Base-by-base conservation (phyloP, 2,797 vertebrate species). In the Pelochelys cantorii region DNA sequence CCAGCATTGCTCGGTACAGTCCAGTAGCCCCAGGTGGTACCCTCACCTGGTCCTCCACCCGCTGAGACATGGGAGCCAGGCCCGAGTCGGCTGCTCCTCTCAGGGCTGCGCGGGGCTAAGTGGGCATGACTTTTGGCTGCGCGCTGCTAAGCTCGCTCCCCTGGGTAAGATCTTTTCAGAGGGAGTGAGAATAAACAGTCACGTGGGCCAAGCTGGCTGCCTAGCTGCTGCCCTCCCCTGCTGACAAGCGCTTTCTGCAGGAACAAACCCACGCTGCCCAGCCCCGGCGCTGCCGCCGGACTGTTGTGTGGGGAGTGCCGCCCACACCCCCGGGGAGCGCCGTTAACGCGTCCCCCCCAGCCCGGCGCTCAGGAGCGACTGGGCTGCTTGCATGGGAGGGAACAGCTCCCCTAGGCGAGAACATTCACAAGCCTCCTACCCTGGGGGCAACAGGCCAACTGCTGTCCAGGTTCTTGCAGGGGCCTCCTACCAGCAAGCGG, bases 1-100 rank as follows among this genome's bases (percentile, higher is more conserved):
- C 96, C 95, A 99, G 97, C 23, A 98, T 96, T 23, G 98, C 98
- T 93, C 97, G 94, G 97, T 97, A 98, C 88, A 98, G 97, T 86
- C 97, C 98, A 0, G 97, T 95, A 68, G 98, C 97, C 90, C 97
- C 97, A 3, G 97, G 91, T 22, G 97, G 97, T 79, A 95, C 96
- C 57, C 97, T 92, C n/a, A 96, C 81, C 92, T 96, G 97, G 89
- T 98, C 97, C 75, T 97, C 96, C 31, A 92, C 84, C 92, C 96
- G 97, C 96, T 98, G 98, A 53, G 98, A 98, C 98, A 98, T 97
- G 93, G 37, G 74, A 71, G 79, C 14, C 29, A 3, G 3, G 81
- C 77, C 92, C 79, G 86, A 85, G 87, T 68, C 78, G 83, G 82
- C 82, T 0, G 68, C 95, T 75, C 85, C 95, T 60, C 93, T 92